Evolutionary conservation across 2,888 invertebrate genomes (phyloP).

Genomic region (Eumacrocentrus americanus): DNA sequence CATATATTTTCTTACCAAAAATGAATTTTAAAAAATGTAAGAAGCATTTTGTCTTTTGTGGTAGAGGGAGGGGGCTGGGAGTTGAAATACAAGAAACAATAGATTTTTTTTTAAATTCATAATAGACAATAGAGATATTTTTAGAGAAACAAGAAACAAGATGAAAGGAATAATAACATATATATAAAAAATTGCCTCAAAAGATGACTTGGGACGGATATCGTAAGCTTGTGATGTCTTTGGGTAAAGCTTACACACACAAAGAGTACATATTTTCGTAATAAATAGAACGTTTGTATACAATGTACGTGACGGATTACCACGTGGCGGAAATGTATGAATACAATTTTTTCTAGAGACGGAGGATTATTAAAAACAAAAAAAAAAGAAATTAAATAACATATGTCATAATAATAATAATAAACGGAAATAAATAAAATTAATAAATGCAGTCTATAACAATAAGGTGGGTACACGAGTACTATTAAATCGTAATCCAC

Average conservation of each 20-base stretch:
- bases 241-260: not conserved
- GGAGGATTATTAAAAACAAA: no score
- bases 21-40: not conserved
- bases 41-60: not conserved
- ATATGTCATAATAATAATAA: not conserved
- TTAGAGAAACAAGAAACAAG: conserved; percentile 1
- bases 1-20: conserved; percentile 30
- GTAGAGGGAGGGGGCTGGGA: no score
- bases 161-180: no score
- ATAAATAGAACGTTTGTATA: conserved; percentile 48
- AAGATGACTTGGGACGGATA: conserved; percentile 4
- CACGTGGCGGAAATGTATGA: no score
- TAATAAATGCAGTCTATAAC: conserved; percentile 25
- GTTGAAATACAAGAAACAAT: not conserved
- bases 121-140: conserved; percentile 8
- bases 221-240: not conserved
- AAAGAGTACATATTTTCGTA: conserved; percentile 56
- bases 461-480: conserved; percentile 33
- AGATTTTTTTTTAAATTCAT: conserved; percentile 7
- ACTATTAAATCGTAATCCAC: conserved; percentile 38
- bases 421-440: conserved; percentile 24
- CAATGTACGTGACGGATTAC: conserved; percentile 30
- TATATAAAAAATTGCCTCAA: not conserved
- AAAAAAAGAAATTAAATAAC: conserved; percentile 27
- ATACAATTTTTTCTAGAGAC: no score